These are phyloP conservation scores for Arion vulgaris DNA, from an alignment of 1,140 invertebrate genomes.

Conservation along the genomic window DNA sequence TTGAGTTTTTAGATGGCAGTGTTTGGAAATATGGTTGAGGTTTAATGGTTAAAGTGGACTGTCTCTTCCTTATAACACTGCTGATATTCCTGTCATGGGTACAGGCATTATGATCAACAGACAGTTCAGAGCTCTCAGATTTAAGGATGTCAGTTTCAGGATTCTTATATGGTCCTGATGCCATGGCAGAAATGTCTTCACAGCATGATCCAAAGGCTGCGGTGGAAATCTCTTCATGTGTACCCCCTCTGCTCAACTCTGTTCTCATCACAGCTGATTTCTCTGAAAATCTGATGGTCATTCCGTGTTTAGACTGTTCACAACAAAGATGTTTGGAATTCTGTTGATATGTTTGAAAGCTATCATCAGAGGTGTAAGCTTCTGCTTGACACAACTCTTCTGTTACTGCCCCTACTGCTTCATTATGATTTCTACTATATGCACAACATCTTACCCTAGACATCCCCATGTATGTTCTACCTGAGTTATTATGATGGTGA, in stretches of 20 bases:
- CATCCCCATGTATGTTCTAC: background rate
- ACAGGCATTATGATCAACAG: background rate
- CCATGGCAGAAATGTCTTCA: background rate
- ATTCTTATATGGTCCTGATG: background rate
- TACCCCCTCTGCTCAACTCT: background rate
- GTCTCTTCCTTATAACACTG: background rate
- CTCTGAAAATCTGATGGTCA: background rate
- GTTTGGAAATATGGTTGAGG: background rate
- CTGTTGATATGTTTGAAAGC: constrained; percentile 36
- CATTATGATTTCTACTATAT: background rate
- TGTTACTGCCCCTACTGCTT: constrained; percentile 13
- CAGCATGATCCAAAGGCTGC: background rate
- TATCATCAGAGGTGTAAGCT: background rate
- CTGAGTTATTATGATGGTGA: background rate
- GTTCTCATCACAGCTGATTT: background rate
- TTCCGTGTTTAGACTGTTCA: background rate
- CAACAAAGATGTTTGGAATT: constrained; percentile 25
- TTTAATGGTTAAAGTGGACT: background rate
- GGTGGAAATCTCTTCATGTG: background rate
- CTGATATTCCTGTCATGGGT: background rate
- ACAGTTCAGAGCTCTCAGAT: background rate
- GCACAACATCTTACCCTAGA: background rate
- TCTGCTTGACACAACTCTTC: background rate
- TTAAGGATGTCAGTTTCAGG: background rate
- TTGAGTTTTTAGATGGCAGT: background rate